These are phyloP conservation scores for Sisyra nigra DNA, from an alignment of 2,888 invertebrate species.

Conservation along the genomic window DNA sequence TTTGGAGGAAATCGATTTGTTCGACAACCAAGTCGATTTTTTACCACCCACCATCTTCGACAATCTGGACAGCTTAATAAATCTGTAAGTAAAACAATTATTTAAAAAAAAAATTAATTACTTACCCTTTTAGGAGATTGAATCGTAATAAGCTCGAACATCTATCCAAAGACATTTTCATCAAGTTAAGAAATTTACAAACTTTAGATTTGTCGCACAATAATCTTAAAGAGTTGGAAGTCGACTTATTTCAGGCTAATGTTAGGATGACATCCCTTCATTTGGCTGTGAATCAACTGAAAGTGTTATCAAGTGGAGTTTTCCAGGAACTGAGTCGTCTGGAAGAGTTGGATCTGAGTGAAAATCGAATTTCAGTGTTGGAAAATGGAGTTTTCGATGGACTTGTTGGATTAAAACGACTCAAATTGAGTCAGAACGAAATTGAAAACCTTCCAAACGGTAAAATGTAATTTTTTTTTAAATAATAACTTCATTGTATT, in stretches of 20 bases:
- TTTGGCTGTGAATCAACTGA: conserved; percentile 47
- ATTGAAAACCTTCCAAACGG: conserved; percentile 39
- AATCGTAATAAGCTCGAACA: conserved; percentile 49
- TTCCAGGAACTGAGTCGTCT: conserved; percentile 40
- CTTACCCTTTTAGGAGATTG: conserved; percentile 43
- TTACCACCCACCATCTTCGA: conserved; percentile 48
- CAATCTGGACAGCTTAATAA: conserved; percentile 40
- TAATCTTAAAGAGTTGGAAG: conserved; percentile 37
- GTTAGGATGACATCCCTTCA: conserved; percentile 42
- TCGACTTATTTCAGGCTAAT: conserved; percentile 39
- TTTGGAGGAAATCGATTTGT: conserved; percentile 50
- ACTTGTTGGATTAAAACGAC: conserved; percentile 36
- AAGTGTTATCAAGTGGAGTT: conserved; percentile 36
- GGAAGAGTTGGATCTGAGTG: conserved; percentile 52
- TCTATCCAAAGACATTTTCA: conserved; percentile 38
- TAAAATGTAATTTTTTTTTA: conserved; percentile 9
- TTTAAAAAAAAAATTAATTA: too few species aligned
- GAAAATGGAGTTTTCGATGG: conserved; percentile 37
- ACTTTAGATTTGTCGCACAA: conserved; percentile 55
- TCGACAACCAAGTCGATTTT: conserved; percentile 53
- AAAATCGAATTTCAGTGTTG: conserved; percentile 44
- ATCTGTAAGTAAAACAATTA: conserved; percentile 36
- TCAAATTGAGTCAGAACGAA: conserved; percentile 54
- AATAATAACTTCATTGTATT: background rate
- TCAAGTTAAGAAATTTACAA: conserved; percentile 40